These are phyloP conservation scores for Xerus inauris DNA, from an alignment of 2,113 vertebrate genomes.

Conservation along the genomic window DNA sequence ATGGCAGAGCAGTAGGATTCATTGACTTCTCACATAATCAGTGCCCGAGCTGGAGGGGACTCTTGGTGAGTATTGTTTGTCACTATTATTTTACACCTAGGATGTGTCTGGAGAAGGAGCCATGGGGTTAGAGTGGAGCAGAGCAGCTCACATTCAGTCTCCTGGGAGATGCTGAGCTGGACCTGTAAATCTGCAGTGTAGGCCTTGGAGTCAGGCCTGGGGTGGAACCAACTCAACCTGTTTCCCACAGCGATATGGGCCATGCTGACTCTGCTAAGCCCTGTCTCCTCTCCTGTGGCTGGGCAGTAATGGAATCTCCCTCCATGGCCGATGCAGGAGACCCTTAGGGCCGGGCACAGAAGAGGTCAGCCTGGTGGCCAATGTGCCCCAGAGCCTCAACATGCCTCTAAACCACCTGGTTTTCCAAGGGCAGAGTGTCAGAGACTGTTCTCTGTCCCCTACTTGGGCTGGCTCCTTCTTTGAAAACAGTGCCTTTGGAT, in stretches of 20 bases:
- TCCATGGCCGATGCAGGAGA: fast-evolving
- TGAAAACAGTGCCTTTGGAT: neutral
- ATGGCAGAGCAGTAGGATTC: neutral
- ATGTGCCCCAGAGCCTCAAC: neutral
- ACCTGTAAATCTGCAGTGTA: too few relatives aligned
- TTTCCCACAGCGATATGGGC: neutral
- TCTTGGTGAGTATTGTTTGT: neutral
- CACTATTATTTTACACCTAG: neutral
- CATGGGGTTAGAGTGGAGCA: too few relatives aligned
- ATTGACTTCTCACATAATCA: neutral
- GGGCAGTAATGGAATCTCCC: neutral
- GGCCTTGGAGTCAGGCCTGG: neutral
- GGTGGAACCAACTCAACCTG: too few relatives aligned
- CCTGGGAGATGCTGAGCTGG: neutral
- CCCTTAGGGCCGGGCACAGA: neutral
- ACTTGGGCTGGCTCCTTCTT: neutral
- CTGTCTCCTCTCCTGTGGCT: neutral
- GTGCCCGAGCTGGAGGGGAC: neutral
- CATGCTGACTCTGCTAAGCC: neutral
- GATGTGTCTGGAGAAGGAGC: neutral
- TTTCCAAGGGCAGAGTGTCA: neutral
- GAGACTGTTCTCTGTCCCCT: neutral
- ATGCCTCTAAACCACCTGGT: neutral
- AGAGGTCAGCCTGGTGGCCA: too few relatives aligned
- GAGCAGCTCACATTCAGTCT: too few relatives aligned